Evolutionary conservation across 2,888 invertebrate species (phyloP).

Genomic region (Epinotia ramella): DNA sequence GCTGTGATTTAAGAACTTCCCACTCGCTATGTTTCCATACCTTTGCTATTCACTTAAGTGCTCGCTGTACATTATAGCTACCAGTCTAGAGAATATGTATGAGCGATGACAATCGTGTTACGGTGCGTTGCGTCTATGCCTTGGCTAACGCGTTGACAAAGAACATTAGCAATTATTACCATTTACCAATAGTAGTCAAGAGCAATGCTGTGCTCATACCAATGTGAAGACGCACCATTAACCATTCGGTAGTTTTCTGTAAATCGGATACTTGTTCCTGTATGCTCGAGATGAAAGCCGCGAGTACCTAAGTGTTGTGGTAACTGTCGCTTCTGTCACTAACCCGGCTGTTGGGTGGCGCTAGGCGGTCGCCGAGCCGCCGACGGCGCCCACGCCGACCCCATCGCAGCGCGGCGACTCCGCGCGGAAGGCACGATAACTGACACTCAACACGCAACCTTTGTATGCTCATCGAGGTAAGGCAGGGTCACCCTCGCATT

Average conservation of each 20-base stretch:
- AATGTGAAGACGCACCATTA: too few relatives aligned
- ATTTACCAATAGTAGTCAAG: not conserved
- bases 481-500: constrained; percentile 31
- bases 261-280: too few relatives aligned
- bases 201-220: too few relatives aligned
- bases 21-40: not conserved
- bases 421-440: constrained; percentile 76
- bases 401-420: constrained; percentile 74
- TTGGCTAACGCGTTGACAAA: not conserved
- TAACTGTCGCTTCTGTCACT: constrained; percentile 53
- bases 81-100: not conserved
- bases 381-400: constrained; percentile 65
- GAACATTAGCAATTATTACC: not conserved
- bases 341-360: constrained; percentile 49
- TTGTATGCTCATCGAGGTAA: constrained; percentile 60
- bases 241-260: too few relatives aligned
- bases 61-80: not conserved
- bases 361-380: constrained; percentile 66
- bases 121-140: too few relatives aligned
- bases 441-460: constrained; percentile 57
- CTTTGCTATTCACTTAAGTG: constrained; percentile 13
- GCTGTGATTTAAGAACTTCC: not conserved
- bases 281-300: not conserved
- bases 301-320: constrained; percentile 16
- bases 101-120: not conserved